Percentiles rank a stretch among this genome's conserved stretches.
These are phyloP conservation scores for Hepsetus odoe DNA, from an alignment of 2,113 vertebrate species.

Conservation along the genomic window DNA sequence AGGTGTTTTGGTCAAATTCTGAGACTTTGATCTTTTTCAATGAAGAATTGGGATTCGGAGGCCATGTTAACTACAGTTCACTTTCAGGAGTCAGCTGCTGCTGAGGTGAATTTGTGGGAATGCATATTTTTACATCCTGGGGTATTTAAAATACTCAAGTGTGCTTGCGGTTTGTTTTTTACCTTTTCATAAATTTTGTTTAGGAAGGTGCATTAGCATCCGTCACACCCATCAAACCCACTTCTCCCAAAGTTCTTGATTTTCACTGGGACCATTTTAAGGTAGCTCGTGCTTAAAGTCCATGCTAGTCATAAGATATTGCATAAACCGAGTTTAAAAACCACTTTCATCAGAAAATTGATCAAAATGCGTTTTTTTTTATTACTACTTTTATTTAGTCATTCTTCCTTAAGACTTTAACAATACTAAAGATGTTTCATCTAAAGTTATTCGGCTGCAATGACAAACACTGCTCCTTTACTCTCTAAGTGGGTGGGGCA, in stretches of 20 bases:
- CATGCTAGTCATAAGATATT: neutral
- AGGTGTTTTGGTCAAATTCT: too few species aligned
- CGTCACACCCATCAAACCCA: neutral
- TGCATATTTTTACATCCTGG: too few species aligned
- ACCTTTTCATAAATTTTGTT: too few species aligned
- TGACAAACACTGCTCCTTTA: too few species aligned
- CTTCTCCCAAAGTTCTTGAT: constrained; percentile 16
- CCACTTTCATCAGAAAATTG: neutral
- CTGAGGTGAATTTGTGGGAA: constrained; percentile 5
- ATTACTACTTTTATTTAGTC: too few species aligned
- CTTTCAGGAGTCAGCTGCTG: neutral
- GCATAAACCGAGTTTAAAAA: neutral
- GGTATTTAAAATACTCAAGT: too few species aligned
- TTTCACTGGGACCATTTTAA: constrained; percentile 45
- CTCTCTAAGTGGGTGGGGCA: too few species aligned
- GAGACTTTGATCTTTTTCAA: too few species aligned
- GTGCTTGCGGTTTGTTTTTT: too few species aligned
- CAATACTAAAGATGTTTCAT: too few species aligned
- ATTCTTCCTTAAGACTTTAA: too few species aligned
- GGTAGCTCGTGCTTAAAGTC: neutral
- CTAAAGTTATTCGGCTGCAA: too few species aligned
- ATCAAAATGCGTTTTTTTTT: neutral
- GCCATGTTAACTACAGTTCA: neutral
- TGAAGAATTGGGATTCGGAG: neutral
- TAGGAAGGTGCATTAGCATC: neutral